phyloP scores from a whole-genome alignment of 2,113 vertebrate species.

The Brevimyrus niger region DNA sequence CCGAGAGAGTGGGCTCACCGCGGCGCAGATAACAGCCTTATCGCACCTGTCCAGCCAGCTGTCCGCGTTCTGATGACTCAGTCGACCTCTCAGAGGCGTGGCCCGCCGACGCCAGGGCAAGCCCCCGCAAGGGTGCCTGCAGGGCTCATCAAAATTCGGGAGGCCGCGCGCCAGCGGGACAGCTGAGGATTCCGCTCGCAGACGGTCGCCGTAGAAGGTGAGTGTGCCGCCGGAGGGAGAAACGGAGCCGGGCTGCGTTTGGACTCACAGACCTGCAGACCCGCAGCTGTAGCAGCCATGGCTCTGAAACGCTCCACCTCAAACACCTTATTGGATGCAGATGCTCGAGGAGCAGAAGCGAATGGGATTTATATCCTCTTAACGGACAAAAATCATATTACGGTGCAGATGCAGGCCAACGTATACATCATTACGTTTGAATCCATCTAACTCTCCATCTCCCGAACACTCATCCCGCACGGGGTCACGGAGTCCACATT shows the following conservation, averaged over 20 bases:
- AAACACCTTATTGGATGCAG: neutral
- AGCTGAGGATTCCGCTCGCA: neutral
- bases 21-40: neutral
- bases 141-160: neutral
- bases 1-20: neutral
- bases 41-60: constrained; percentile 21
- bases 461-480: neutral
- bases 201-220: neutral
- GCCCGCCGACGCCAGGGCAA: neutral
- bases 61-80: constrained; percentile 10
- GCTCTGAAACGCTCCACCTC: neutral
- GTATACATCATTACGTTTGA: neutral
- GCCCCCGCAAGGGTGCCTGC: neutral
- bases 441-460: neutral
- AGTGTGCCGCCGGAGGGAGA: neutral
- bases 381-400: neutral
- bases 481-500: neutral
- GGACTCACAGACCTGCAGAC: neutral
- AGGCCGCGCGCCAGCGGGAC: neutral
- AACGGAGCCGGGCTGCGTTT: neutral
- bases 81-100: neutral
- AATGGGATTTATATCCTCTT: neutral
- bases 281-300: neutral
- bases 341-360: neutral
- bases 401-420: neutral